These are phyloP conservation scores for Magallana gigas DNA, from an alignment of 1,140 invertebrate genomes.

Conservation along the genomic window DNA sequence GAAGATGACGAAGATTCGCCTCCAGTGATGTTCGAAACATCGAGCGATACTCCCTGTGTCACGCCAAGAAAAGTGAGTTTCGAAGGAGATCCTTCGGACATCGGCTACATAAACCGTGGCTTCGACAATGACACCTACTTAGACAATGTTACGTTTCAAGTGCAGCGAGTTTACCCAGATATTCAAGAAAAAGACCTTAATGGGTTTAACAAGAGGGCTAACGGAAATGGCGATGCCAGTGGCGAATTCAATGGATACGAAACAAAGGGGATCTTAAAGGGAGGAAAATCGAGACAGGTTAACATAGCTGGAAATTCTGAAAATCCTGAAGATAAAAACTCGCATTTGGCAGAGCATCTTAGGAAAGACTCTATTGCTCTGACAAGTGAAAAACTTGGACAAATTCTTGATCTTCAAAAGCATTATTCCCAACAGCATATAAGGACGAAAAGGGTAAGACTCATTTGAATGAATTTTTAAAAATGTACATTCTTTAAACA, in stretches of 20 bases:
- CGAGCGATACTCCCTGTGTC: background rate
- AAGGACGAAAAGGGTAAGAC: conserved; percentile 2
- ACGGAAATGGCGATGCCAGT: background rate
- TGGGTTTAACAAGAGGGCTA: conserved; percentile 30
- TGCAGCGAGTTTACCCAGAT: conserved; percentile 32
- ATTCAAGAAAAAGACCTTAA: conserved; percentile 27
- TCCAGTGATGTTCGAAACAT: background rate
- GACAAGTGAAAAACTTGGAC: conserved; percentile 58
- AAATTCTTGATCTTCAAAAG: conserved; percentile 49
- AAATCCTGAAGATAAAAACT: conserved; percentile 11
- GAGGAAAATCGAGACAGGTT: conserved; percentile 21
- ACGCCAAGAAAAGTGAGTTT: conserved; percentile 22
- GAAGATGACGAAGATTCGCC: background rate
- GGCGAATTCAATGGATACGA: background rate
- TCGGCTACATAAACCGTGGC: conserved; percentile 49
- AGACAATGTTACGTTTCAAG: conserved; percentile 43
- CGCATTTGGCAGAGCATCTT: conserved; percentile 58
- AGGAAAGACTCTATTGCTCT: conserved; percentile 65
- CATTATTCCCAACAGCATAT: conserved; percentile 44
- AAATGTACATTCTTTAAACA: no score
- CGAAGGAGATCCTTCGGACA: conserved; percentile 30
- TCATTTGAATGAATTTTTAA: no score
- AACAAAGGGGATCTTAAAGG: conserved; percentile 41
- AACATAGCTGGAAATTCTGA: conserved; percentile 18
- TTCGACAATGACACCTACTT: conserved; percentile 47